phyloP scores from a whole-genome alignment of 2,113 vertebrate species.

The Axis porcinus region DNA sequence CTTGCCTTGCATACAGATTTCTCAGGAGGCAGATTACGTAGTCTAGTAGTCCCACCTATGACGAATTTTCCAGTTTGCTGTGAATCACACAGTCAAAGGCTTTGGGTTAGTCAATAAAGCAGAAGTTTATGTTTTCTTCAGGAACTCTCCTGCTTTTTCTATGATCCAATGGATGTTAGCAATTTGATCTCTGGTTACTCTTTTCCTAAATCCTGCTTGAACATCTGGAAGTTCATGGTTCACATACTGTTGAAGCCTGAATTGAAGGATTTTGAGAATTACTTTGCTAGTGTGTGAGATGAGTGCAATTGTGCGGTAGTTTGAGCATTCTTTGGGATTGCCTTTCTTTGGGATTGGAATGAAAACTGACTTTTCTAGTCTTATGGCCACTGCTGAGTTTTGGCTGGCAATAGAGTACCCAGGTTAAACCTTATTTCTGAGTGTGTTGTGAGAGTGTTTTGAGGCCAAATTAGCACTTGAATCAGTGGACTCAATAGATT shows the following conservation, averaged over 20 bases:
- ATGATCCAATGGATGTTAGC: not conserved
- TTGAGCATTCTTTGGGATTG: not conserved
- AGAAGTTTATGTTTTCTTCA: fast-evolving
- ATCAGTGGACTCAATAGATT: not conserved
- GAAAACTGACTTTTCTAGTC: not conserved
- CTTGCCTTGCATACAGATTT: not conserved
- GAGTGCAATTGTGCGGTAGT: not conserved
- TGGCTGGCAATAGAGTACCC: not conserved
- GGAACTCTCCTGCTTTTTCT: not conserved
- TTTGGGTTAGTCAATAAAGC: not conserved
- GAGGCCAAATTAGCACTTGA: not conserved
- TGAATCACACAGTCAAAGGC: not conserved
- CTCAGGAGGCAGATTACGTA: not conserved
- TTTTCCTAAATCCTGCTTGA: not conserved
- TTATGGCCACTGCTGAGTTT: not conserved
- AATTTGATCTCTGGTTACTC: not conserved
- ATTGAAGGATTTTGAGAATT: not conserved
- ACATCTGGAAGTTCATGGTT: not conserved
- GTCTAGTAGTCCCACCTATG: not conserved
- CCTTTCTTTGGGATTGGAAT: not conserved
- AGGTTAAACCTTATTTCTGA: not conserved
- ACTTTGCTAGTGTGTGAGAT: not conserved
- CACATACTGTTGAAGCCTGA: not conserved
- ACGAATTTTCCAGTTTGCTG: not conserved
- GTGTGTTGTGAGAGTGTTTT: not conserved